Conservation (phyloP, 2,113 vertebrate species). For the Ceyx margarethae region DNA sequence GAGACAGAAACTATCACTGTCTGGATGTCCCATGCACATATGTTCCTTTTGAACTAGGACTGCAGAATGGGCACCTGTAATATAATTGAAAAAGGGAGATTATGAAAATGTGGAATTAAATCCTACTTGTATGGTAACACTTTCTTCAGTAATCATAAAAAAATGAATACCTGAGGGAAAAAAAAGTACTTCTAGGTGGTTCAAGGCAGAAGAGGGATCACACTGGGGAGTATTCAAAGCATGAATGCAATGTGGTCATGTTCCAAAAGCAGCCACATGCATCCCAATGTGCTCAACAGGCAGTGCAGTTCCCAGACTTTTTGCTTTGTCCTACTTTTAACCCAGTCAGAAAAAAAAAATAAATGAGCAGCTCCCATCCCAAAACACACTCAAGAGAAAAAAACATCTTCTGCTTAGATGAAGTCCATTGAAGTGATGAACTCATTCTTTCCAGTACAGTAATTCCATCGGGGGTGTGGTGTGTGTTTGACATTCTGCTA, state of each 20-base stretch:
- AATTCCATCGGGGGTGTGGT: neutral
- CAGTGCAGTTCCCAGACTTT: neutral
- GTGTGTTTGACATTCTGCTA: neutral
- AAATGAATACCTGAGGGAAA: neutral
- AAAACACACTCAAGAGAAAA: neutral
- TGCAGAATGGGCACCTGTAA: neutral
- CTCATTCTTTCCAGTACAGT: neutral
- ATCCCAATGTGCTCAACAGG: neutral
- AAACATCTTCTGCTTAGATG: neutral
- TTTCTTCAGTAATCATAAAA: neutral
- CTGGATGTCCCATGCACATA: neutral
- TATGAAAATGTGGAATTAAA: neutral
- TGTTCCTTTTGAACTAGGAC: neutral
- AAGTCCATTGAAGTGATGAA: neutral
- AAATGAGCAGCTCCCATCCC: neutral
- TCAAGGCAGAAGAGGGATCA: neutral
- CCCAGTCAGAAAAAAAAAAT: neutral
- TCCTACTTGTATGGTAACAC: neutral
- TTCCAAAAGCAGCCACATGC: neutral
- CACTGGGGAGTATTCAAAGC: neutral
- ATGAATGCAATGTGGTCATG: fast-evolving
- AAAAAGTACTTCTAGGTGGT: neutral
- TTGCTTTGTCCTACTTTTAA: neutral
- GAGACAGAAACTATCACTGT: neutral
- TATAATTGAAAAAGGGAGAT: neutral